phyloP scores from a whole-genome alignment of 2,113 vertebrate genomes.

The Zingel zingel region DNA sequence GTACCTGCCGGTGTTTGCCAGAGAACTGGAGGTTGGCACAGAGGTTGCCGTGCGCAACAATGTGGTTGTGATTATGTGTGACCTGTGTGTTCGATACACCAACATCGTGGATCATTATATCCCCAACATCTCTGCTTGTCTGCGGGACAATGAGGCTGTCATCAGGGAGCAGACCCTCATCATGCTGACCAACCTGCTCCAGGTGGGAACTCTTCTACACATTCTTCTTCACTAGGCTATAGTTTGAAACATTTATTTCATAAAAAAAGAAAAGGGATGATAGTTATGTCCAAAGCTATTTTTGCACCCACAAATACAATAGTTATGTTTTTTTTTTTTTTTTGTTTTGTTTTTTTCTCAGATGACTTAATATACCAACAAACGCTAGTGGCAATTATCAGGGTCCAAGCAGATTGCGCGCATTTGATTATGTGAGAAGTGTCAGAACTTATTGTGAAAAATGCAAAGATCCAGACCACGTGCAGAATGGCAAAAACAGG shows the following conservation, averaged over 20 bases:
- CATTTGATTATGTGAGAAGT: no score
- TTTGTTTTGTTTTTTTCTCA: background rate
- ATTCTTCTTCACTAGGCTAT: background rate
- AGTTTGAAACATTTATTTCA: background rate
- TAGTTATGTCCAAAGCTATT: background rate
- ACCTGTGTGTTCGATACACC: conserved; percentile 94
- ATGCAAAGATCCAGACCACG: no score
- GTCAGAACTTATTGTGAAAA: no score
- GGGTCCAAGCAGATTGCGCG: no score
- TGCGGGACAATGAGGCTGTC: conserved; percentile 86
- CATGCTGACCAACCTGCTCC: conserved; percentile 94
- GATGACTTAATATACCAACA: background rate
- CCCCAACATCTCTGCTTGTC: conserved; percentile 89
- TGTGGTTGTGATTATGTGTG: conserved; percentile 90
- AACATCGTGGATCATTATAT: conserved; percentile 91
- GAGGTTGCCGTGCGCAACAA: conserved; percentile 91
- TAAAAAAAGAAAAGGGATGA: background rate
- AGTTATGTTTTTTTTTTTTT: background rate
- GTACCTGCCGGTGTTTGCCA: conserved; percentile 89
- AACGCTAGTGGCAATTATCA: no score
- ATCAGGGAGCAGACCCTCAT: conserved; percentile 93
- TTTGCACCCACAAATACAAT: background rate
- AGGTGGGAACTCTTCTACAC: conserved; percentile 78
- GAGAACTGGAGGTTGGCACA: conserved; percentile 89
- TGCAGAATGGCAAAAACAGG: no score